phyloP scores from a whole-genome alignment of 2,797 vertebrate genomes.

The Paedocypris micromegethes region DNA sequence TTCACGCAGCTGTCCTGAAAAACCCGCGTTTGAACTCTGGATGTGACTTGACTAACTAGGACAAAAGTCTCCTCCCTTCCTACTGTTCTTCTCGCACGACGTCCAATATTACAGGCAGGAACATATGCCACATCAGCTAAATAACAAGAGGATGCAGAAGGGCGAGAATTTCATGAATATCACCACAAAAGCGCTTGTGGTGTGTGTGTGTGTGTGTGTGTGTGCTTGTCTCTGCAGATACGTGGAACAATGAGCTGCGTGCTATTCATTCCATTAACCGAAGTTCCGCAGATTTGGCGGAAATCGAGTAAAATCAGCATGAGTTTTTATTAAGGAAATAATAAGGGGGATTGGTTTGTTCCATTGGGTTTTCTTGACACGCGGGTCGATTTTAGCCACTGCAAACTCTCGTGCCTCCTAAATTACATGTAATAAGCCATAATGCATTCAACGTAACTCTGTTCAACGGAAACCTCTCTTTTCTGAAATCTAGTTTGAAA shows the following conservation, averaged over 20 bases:
- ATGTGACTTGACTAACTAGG: conserved; percentile 41
- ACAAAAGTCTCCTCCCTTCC: conserved; percentile 29
- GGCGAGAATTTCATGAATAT: conserved; percentile 9
- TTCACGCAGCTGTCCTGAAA: conserved; percentile 33
- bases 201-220: neutral
- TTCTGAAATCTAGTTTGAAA: no score
- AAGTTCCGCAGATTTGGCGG: conserved; percentile 7
- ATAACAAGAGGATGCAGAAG: conserved; percentile 1
- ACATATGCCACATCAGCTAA: conserved; percentile 25
- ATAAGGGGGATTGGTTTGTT: conserved; percentile 1
- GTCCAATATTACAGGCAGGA: conserved; percentile 25
- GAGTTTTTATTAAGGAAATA: conserved; percentile 9
- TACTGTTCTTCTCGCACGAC: conserved; percentile 22
- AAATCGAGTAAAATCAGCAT: conserved; percentile 20
- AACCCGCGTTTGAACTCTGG: conserved; percentile 24
- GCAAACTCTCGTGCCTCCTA: no score
- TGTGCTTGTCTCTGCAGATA: conserved; percentile 16
- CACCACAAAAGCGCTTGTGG: conserved; percentile 9
- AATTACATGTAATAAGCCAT: no score
- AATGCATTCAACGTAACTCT: no score
- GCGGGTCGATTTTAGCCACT: neutral
- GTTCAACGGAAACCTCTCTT: no score
- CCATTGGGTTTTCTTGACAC: conserved; percentile 17
- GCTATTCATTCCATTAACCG: conserved; percentile 1
- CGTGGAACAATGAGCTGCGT: conserved; percentile 23